Evolutionary conservation across 2,113 vertebrate genomes (phyloP).

Genomic region (Cyprinus carpio): DNA sequence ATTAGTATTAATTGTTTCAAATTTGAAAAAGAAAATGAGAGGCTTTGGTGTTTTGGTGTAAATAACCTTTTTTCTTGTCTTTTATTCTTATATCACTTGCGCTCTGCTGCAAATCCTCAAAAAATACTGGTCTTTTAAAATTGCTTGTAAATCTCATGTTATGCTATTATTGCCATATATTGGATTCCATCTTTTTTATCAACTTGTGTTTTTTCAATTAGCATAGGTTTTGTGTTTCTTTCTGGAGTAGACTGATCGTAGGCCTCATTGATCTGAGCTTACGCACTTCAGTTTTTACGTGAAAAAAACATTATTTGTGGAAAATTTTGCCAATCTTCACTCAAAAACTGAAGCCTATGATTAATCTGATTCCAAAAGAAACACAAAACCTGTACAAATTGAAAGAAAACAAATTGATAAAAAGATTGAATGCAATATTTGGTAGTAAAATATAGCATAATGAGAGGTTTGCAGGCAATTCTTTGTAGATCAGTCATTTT

Average conservation of each 20-base stretch:
- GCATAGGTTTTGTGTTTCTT: too few relatives aligned
- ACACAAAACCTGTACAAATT: background rate
- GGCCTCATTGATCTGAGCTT: background rate
- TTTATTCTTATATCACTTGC: background rate
- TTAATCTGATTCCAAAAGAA: background rate
- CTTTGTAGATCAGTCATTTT: background rate
- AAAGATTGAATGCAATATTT: background rate
- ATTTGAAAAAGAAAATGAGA: too few relatives aligned
- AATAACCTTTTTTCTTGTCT: too few relatives aligned
- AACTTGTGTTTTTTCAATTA: background rate
- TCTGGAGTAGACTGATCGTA: background rate
- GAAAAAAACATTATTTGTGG: background rate
- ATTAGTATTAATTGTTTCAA: too few relatives aligned
- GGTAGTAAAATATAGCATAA: background rate
- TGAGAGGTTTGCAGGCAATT: background rate
- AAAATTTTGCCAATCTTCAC: background rate
- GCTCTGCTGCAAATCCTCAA: background rate
- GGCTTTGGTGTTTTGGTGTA: too few relatives aligned
- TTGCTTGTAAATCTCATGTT: background rate
- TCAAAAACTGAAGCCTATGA: background rate
- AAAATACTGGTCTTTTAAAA: background rate
- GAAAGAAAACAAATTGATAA: too few relatives aligned
- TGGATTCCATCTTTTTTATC: background rate
- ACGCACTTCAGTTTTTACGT: background rate
- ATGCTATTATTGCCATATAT: background rate